phyloP scores from a whole-genome alignment of 1,140 invertebrate species.

The Planococcus citri region DNA sequence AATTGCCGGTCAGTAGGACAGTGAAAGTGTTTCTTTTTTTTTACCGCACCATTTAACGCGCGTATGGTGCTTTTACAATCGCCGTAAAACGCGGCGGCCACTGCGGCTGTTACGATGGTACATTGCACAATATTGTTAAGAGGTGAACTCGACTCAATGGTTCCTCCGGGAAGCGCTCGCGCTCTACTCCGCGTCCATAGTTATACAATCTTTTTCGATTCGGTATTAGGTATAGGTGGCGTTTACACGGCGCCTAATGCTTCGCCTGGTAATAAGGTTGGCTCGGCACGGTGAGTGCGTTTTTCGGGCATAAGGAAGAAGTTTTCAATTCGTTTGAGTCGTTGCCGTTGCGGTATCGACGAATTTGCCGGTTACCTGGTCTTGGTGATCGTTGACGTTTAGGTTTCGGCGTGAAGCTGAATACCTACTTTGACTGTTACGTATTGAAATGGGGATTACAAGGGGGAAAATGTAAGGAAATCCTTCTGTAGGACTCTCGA shows the following conservation, averaged over 20 bases:
- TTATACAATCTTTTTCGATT: conserved; percentile 8
- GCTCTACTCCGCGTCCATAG: background rate
- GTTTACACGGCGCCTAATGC: background rate
- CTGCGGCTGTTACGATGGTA: background rate
- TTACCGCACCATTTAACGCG: conserved; percentile 17
- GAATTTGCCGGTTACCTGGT: too few relatives aligned
- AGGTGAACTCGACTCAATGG: conserved; percentile 1
- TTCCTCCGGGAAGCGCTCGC: conserved; percentile 16
- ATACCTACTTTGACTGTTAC: too few relatives aligned
- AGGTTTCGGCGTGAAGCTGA: too few relatives aligned
- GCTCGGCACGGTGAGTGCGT: too few relatives aligned
- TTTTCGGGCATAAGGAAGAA: too few relatives aligned
- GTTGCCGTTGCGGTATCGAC: too few relatives aligned
- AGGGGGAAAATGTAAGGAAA: too few relatives aligned
- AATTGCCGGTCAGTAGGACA: conserved; percentile 19
- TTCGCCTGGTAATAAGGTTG: too few relatives aligned
- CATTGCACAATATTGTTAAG: conserved; percentile 17
- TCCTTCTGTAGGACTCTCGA: too few relatives aligned
- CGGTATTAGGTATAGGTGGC: background rate
- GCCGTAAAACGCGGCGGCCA: background rate
- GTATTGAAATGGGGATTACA: too few relatives aligned
- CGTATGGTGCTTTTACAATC: conserved; percentile 15
- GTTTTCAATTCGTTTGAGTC: too few relatives aligned
- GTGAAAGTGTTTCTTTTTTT: conserved; percentile 16
- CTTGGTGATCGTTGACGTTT: too few relatives aligned